Evolutionary conservation across 2,113 vertebrate species (phyloP).

Genomic region (Cyphomyrus discorhynchus): DNA sequence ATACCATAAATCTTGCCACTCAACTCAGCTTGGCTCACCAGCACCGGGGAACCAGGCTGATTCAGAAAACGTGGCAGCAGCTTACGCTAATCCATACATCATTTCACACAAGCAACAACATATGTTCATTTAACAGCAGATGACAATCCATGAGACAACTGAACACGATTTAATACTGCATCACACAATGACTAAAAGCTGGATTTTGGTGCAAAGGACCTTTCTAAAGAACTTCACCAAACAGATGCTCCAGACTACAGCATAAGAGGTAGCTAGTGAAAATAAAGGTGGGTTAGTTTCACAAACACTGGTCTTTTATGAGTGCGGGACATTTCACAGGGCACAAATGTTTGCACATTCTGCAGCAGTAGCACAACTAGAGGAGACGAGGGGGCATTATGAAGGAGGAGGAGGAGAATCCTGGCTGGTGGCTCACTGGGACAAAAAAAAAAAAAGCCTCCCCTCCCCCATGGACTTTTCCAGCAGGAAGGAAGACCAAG

Average conservation of each 20-base stretch:
- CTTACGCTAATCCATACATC: background rate
- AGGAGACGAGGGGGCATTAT: background rate
- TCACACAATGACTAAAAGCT: background rate
- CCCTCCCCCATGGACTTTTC: background rate
- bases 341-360: background rate
- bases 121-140: background rate
- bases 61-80: background rate
- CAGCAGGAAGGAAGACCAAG: conserved; percentile 1
- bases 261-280: background rate
- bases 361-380: background rate
- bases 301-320: background rate
- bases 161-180: background rate
- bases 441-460: background rate
- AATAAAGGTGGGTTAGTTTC: background rate
- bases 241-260: background rate
- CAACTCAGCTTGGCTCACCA: background rate
- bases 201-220: background rate
- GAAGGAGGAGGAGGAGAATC: background rate
- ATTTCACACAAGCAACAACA: background rate
- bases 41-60: background rate
- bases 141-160: background rate
- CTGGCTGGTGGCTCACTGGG: background rate
- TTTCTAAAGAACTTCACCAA: background rate
- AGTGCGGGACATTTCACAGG: background rate
- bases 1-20: conserved; percentile 18